Base-by-base conservation (phyloP, 2,113 vertebrate species). In the Pseudopipra pipra region DNA sequence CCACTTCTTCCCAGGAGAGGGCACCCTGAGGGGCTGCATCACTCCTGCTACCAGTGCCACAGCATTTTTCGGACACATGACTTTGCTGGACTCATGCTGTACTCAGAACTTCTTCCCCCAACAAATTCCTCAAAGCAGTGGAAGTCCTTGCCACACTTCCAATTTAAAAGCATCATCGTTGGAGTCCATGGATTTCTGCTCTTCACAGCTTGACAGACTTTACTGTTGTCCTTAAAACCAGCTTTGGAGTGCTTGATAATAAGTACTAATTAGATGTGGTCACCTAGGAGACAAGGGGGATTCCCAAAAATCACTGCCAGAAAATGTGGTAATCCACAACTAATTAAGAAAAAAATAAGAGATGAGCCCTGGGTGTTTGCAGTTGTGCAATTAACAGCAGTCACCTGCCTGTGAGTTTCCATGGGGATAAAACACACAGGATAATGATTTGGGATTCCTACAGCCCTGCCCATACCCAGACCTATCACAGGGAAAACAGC, bases 151-250 rank as follows among this genome's bases (percentile, higher is more conserved):
- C 30, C 70, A 35, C 8, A 27, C 71, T 59, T 55, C 23, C 39
- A 31, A 7, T 12, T 46, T 18, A 27, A 80, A 73, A 21, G 70
- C 39, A 55, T 24, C 28, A 59, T 25, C 27, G 16, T 41, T 39
- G 66, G 54, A 63, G 25, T 54, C 58, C 13, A 25, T 7, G 21
- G 52, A 89, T 81, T 89, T 61, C 63, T 44, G 31, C 74, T 70
- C 62, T 77, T 78, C 47, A 46, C 44, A 23, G 82, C 82, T 9
- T 18, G 55, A 43, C 77, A 93, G 75, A 93, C 93, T 94, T 70
- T n/a, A 61, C 58, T 70, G 76, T 66, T 87, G 82, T 81, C 84
- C 68, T 88, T 96, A 92, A 95, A 96, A 96, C 63, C 87, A 88
- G 27, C 81, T 85, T 86, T 67, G 59, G 56, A 90, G 89, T 65